Evolutionary conservation across 2,797 vertebrate genomes (phyloP).

Genomic region (Cyclura pinguis): DNA sequence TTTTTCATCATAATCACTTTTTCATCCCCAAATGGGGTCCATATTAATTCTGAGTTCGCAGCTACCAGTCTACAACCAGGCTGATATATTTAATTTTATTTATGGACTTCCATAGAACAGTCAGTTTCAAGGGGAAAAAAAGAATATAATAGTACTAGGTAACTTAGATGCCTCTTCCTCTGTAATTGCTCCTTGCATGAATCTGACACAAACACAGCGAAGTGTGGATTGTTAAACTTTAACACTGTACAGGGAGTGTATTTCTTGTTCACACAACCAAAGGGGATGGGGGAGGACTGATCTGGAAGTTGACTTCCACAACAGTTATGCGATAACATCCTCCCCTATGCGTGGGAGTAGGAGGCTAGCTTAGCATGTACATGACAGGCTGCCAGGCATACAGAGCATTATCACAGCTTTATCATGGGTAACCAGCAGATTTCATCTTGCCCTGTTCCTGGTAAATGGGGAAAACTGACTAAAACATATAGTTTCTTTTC

Average conservation of each 20-base stretch:
- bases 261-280: too few relatives aligned
- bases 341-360: background rate
- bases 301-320: background rate
- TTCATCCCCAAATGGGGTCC: background rate
- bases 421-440: background rate
- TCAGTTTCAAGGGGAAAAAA: background rate
- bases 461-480: background rate
- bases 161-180: background rate
- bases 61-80: background rate
- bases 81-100: background rate
- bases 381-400: background rate
- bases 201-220: background rate
- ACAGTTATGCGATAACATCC: background rate
- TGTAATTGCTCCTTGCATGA: background rate
- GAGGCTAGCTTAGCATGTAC: background rate
- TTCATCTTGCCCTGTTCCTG: background rate
- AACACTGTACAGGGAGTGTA: background rate
- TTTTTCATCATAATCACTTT: background rate
- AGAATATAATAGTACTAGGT: background rate
- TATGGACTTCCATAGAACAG: background rate
- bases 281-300: background rate
- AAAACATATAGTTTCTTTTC: slow-evolving; percentile 1
- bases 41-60: background rate
- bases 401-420: background rate
- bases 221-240: background rate